Percentiles rank a stretch among this genome's conserved stretches.
phyloP scores from a whole-genome alignment of 2,888 invertebrate genomes.

The Ochropleura leucogaster region DNA sequence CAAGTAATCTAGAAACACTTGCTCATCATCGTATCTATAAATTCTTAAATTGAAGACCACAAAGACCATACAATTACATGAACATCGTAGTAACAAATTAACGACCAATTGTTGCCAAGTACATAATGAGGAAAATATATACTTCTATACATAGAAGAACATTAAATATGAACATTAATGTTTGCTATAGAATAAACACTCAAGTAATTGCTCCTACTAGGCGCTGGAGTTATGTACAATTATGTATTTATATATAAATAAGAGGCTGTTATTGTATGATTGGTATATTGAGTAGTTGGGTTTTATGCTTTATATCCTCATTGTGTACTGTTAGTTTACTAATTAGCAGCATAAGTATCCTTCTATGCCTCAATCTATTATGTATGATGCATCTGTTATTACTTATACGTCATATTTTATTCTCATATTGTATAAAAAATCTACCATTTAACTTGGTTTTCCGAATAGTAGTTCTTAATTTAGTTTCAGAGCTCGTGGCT shows the following conservation, averaged over 20 bases:
- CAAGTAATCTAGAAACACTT: neutral
- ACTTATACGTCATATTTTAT: neutral
- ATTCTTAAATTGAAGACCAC: neutral
- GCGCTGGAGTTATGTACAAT: neutral
- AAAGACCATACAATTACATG: slow-evolving; percentile 1
- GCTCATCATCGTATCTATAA: neutral
- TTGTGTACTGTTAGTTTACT: neutral
- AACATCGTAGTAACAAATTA: slow-evolving; percentile 13
- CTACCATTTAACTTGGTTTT: neutral
- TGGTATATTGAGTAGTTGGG: neutral
- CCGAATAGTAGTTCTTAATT: neutral
- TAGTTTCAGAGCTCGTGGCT: too few species aligned
- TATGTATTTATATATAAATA: neutral
- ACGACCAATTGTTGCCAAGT: slow-evolving; percentile 18
- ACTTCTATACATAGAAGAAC: slow-evolving; percentile 1
- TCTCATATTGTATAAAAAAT: neutral
- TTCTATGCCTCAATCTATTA: neutral
- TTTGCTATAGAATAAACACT: neutral
- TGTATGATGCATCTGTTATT: neutral
- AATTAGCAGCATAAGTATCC: slow-evolving; percentile 2
- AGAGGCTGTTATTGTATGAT: slow-evolving; percentile 3
- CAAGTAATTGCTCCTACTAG: slow-evolving; percentile 17
- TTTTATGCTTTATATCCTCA: slow-evolving; percentile 16
- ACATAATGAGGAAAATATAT: slow-evolving; percentile 45
- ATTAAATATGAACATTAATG: slow-evolving; percentile 11